phyloP scores from a whole-genome alignment of 2,888 invertebrate species.

The Trachelus troglodyta region DNA sequence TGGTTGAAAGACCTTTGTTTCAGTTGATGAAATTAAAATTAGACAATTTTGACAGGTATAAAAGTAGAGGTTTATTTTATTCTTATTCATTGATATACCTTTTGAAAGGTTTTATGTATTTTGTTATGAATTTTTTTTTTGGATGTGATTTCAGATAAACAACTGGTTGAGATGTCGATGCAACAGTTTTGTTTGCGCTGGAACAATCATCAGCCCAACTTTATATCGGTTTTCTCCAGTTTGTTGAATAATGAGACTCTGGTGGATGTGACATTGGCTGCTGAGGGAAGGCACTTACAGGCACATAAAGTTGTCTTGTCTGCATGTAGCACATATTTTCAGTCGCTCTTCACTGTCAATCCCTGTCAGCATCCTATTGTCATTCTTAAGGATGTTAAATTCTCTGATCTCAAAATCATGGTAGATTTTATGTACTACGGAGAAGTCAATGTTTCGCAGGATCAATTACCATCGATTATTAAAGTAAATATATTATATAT shows the following conservation, averaged over 20 bases:
- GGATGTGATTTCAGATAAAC: background rate
- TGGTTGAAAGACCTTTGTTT: background rate
- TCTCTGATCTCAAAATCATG: slow-evolving; percentile 86
- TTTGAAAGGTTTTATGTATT: background rate
- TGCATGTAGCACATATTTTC: slow-evolving; percentile 94
- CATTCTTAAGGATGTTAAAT: slow-evolving; percentile 89
- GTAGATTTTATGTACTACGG: slow-evolving; percentile 95
- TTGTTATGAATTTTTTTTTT: background rate
- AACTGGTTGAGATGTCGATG: slow-evolving; percentile 69
- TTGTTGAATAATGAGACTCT: slow-evolving; percentile 85
- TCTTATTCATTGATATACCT: background rate
- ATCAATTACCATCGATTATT: slow-evolving; percentile 78
- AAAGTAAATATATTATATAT: slow-evolving; percentile 60
- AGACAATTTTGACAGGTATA: background rate
- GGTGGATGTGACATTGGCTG: slow-evolving; percentile 91
- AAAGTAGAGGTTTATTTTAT: background rate
- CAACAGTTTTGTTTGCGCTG: slow-evolving; percentile 87
- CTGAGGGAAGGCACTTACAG: slow-evolving; percentile 87
- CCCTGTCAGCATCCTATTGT: slow-evolving; percentile 92
- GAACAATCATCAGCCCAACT: slow-evolving; percentile 95
- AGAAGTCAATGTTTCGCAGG: slow-evolving; percentile 91
- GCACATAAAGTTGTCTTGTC: slow-evolving; percentile 92
- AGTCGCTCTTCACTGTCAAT: slow-evolving; percentile 85
- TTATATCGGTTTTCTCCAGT: slow-evolving; percentile 89
- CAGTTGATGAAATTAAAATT: background rate